Percentiles rank a stretch among this genome's conserved stretches.
Evolutionary conservation across 2,113 vertebrate species (phyloP).

Genomic region (Myiopsitta monachus): DNA sequence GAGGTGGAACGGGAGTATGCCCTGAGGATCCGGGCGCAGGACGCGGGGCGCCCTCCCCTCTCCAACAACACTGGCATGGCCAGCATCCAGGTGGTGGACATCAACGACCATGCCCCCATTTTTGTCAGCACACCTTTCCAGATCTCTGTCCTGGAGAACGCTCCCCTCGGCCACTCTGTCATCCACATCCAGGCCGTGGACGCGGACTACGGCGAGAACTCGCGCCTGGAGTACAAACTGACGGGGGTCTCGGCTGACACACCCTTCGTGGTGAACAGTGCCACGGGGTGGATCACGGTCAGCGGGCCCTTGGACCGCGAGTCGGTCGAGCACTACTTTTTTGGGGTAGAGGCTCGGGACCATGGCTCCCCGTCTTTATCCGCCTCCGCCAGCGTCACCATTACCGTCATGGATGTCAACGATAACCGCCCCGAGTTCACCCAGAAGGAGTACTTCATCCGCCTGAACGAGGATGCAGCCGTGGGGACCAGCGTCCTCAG

Average conservation of each 20-base stretch:
- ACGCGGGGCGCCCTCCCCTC: slow-evolving; percentile 91
- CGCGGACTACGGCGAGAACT: slow-evolving; percentile 91
- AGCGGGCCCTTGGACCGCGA: slow-evolving; percentile 93
- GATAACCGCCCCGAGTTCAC: slow-evolving; percentile 96
- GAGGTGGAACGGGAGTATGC: slow-evolving; percentile 93
- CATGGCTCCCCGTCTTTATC: slow-evolving; percentile 91
- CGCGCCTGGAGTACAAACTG: slow-evolving; percentile 91
- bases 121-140: slow-evolving; percentile 99
- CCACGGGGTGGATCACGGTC: slow-evolving; percentile 95
- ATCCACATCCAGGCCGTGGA: slow-evolving; percentile 98
- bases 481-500: slow-evolving; percentile 94
- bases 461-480: slow-evolving; percentile 90
- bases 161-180: slow-evolving; percentile 92
- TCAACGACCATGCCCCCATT: slow-evolving; percentile 95
- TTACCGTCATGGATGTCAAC: slow-evolving; percentile 96
- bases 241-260: slow-evolving; percentile 85
- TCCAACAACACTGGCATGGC: slow-evolving; percentile 96
- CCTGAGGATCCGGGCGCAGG: slow-evolving; percentile 91
- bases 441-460: slow-evolving; percentile 90
- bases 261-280: slow-evolving; percentile 92
- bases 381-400: slow-evolving; percentile 92
- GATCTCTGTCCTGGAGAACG: slow-evolving; percentile 92
- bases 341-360: slow-evolving; percentile 93
- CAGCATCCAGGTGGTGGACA: slow-evolving; percentile 94
- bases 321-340: slow-evolving; percentile 92